phyloP scores from a whole-genome alignment of 1,140 invertebrate genomes.

The Latrodectus geometricus region DNA sequence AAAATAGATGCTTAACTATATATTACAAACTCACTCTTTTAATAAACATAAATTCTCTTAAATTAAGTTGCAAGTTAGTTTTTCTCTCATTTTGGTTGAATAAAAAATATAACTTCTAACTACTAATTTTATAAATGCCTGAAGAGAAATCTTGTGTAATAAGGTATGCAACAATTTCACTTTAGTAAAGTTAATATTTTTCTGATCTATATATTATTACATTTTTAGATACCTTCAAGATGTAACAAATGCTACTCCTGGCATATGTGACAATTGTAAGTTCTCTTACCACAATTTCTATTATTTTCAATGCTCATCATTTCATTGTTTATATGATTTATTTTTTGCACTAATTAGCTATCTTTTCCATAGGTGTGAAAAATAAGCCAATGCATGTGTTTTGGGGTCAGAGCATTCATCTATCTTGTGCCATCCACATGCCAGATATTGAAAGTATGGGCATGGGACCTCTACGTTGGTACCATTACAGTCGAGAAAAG shows the following conservation, averaged over 20 bases:
- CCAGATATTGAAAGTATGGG: constrained; percentile 70
- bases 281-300: neutral
- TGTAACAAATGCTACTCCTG: constrained; percentile 86
- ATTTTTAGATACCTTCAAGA: constrained; percentile 80
- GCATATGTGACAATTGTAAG: constrained; percentile 86
- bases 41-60: no score
- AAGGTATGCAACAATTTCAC: no score
- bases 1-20: no score
- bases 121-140: no score
- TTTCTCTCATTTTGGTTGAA: no score
- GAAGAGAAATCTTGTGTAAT: no score
- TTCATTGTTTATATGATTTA: no score
- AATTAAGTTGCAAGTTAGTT: no score
- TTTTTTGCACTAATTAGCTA: neutral
- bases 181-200: no score
- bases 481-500: constrained; percentile 89
- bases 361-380: constrained; percentile 71
- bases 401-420: constrained; percentile 91
- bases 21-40: no score
- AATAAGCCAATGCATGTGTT: constrained; percentile 86
- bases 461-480: constrained; percentile 67
- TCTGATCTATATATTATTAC: neutral
- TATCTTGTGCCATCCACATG: constrained; percentile 93
- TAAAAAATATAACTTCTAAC: no score
- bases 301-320: neutral